phyloP scores from a whole-genome alignment of 2,888 invertebrate species.

The Leptinotarsa juncta region DNA sequence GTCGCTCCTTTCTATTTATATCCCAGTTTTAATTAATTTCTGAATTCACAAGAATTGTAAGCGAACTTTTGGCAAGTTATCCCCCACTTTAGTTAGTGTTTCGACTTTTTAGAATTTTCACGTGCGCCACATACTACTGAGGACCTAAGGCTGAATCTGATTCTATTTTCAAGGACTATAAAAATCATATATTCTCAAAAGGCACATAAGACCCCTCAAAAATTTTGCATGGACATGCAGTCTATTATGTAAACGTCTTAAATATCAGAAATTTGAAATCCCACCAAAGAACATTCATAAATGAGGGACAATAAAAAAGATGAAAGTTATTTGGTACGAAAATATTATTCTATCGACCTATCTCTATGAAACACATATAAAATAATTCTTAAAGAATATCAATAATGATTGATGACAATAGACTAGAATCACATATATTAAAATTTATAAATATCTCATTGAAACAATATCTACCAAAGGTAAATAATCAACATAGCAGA shows the following conservation, averaged over 20 bases:
- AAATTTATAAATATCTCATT: slow-evolving; percentile 51
- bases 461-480: slow-evolving; percentile 46
- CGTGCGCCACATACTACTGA: too few species aligned
- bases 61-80: too few species aligned
- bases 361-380: slow-evolving; percentile 53
- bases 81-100: too few species aligned
- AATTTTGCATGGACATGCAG: too few species aligned
- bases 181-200: too few species aligned
- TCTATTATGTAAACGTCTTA: neutral
- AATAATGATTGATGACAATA: slow-evolving; percentile 43
- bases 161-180: too few species aligned
- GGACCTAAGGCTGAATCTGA: too few species aligned
- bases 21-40: too few species aligned
- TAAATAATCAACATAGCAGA: slow-evolving; percentile 35
- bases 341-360: slow-evolving; percentile 49
- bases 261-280: neutral
- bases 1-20: too few species aligned
- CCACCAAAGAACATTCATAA: neutral
- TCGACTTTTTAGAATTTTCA: too few species aligned
- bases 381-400: slow-evolving; percentile 50
- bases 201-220: too few species aligned
- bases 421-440: slow-evolving; percentile 56
- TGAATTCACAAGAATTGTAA: too few species aligned
- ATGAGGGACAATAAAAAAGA: slow-evolving; percentile 8
- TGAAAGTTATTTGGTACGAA: slow-evolving; percentile 52